These are phyloP conservation scores for Clarias platycephalus DNA, from an alignment of 2,797 vertebrate species.

Conservation along the genomic window DNA sequence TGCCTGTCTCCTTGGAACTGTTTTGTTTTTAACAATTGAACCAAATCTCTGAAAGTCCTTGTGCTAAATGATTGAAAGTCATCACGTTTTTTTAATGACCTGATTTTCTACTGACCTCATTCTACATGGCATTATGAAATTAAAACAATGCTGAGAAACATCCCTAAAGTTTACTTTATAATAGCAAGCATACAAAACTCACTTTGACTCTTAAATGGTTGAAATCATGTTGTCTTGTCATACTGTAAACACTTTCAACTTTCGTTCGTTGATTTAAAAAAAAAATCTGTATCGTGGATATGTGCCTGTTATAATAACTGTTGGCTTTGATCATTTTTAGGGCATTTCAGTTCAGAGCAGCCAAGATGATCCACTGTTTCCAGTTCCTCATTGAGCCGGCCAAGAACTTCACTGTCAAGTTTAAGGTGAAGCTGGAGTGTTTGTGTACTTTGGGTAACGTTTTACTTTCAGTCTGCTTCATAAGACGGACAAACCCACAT, in stretches of 20 bases:
- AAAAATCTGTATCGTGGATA: not conserved
- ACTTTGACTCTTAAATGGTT: not conserved
- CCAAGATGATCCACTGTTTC: constrained; percentile 80
- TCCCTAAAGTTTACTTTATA: not conserved
- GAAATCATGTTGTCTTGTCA: not conserved
- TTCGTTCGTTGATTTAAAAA: not conserved
- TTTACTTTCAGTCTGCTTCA: not conserved
- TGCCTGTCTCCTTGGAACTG: constrained; percentile 40
- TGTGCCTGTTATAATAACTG: not conserved
- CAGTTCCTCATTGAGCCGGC: constrained; percentile 79
- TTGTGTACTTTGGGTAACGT: not conserved
- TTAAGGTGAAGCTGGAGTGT: constrained; percentile 67
- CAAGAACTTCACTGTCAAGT: constrained; percentile 73
- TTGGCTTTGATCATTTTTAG: constrained; percentile 12
- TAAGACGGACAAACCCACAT: not conserved
- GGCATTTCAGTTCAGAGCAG: constrained; percentile 42
- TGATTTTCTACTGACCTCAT: not conserved
- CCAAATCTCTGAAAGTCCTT: not conserved
- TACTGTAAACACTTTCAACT: not conserved
- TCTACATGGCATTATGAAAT: constrained; percentile 1
- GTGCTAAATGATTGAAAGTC: constrained; percentile 22
- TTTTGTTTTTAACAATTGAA: constrained; percentile 35
- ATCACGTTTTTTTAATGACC: not conserved
- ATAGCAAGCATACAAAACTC: not conserved
- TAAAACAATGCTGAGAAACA: not conserved